phyloP scores from a whole-genome alignment of 2,888 invertebrate species.

The Stenotaenia linearis region DNA sequence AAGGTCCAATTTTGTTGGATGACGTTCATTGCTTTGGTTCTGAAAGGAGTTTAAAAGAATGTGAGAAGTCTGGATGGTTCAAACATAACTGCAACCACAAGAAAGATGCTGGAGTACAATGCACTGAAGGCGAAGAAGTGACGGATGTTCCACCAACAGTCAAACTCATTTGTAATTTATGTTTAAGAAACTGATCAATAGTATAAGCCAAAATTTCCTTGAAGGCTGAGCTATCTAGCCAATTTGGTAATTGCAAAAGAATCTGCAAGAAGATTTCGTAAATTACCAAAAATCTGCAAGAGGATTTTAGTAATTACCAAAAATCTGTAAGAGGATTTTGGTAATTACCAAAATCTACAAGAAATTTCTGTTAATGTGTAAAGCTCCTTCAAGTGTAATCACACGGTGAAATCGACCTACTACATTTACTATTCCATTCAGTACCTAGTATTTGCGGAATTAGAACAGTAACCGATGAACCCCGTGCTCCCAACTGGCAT shows the following conservation, averaged over 20 bases:
- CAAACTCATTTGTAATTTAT: neutral
- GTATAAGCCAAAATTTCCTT: too few species aligned
- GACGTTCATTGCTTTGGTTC: slow-evolving; percentile 63
- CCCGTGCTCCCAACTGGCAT: neutral
- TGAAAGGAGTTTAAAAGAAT: slow-evolving; percentile 53
- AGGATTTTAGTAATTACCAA: too few species aligned
- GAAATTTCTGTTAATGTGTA: too few species aligned
- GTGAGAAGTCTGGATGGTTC: slow-evolving; percentile 63
- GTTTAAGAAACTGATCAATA: too few species aligned
- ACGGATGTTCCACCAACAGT: neutral
- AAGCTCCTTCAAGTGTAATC: too few species aligned
- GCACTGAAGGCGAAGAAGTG: slow-evolving; percentile 37
- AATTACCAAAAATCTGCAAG: too few species aligned
- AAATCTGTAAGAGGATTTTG: too few species aligned
- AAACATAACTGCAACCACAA: slow-evolving; percentile 64
- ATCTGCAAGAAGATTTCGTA: too few species aligned
- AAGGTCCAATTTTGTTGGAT: slow-evolving; percentile 66
- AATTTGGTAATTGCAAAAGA: too few species aligned
- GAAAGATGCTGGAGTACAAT: slow-evolving; percentile 63
- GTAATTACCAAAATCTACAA: too few species aligned
- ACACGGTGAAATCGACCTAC: too few species aligned
- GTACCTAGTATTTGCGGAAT: neutral
- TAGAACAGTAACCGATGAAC: neutral
- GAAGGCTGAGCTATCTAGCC: too few species aligned
- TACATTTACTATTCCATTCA: neutral